A percentile compares a stretch with the other conserved stretches of the same genome.
Evolutionary conservation across 2,888 invertebrate species (phyloP).

Genomic region (Spisula solida): DNA sequence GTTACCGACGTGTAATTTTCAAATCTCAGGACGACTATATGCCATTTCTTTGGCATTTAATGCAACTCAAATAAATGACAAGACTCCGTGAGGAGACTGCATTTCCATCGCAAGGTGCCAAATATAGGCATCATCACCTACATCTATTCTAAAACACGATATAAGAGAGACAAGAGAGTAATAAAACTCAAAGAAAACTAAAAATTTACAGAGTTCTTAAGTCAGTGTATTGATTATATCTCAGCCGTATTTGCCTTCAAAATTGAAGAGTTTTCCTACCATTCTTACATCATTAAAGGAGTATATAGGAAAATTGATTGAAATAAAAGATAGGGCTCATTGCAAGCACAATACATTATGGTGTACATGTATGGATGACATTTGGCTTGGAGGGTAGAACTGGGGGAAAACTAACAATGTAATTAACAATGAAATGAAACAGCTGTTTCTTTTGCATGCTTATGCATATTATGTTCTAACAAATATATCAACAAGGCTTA

Average conservation of each 20-base stretch:
- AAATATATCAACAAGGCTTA: neutral
- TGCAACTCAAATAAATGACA: slow-evolving; percentile 31
- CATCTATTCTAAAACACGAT: slow-evolving; percentile 31
- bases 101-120: slow-evolving; percentile 27
- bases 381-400: neutral
- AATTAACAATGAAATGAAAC: neutral
- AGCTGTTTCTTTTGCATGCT: neutral
- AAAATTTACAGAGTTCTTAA: slow-evolving; percentile 57
- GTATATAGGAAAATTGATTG: slow-evolving; percentile 24
- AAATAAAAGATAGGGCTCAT: slow-evolving; percentile 19
- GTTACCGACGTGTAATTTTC: slow-evolving; percentile 19
- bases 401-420: neutral
- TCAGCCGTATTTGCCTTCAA: slow-evolving; percentile 17
- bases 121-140: slow-evolving; percentile 25
- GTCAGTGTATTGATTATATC: slow-evolving; percentile 53
- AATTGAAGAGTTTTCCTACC: slow-evolving; percentile 19
- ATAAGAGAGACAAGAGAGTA: slow-evolving; percentile 42
- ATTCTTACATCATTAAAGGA: slow-evolving; percentile 21
- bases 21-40: slow-evolving; percentile 15
- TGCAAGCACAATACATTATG: neutral
- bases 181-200: slow-evolving; percentile 51
- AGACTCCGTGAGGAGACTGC: slow-evolving; percentile 25
- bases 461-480: neutral
- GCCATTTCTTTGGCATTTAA: slow-evolving; percentile 18
- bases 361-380: neutral